phyloP scores from a whole-genome alignment of 1,140 invertebrate species.

The Diorhabda carinulata region DNA sequence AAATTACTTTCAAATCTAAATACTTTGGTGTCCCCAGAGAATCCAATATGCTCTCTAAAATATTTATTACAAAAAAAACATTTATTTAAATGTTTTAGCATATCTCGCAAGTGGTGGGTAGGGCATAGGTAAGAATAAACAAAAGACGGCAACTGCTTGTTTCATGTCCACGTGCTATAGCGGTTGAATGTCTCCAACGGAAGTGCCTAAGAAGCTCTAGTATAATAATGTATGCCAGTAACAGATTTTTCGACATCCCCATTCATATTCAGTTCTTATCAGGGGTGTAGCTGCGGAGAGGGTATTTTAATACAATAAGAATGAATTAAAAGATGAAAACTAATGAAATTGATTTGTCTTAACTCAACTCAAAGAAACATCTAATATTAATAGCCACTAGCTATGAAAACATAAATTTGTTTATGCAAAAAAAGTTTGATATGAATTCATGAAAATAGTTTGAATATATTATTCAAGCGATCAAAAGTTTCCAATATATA shows the following conservation, averaged over 20 bases:
- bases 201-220: constrained; percentile 24
- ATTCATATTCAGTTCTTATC: constrained; percentile 15
- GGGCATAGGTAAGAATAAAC: constrained; percentile 3
- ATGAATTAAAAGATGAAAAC: no score
- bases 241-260: constrained; percentile 12
- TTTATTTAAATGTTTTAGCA: not conserved
- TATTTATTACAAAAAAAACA: not conserved
- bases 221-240: constrained; percentile 15
- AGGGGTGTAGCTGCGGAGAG: not conserved
- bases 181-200: constrained; percentile 24
- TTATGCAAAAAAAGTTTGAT: no score
- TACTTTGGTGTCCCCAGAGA: no score
- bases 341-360: no score
- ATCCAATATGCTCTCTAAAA: not conserved
- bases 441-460: no score
- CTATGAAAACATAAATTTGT: no score
- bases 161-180: constrained; percentile 22
- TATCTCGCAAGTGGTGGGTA: not conserved
- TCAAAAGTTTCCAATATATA: no score
- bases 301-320: no score
- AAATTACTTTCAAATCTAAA: no score
- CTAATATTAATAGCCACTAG: no score
- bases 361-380: no score
- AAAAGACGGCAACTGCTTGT: constrained; percentile 8
- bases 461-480: no score